Base-by-base conservation (phyloP, 64 coral and sea anemone species). In the Montipora capricornis region DNA sequence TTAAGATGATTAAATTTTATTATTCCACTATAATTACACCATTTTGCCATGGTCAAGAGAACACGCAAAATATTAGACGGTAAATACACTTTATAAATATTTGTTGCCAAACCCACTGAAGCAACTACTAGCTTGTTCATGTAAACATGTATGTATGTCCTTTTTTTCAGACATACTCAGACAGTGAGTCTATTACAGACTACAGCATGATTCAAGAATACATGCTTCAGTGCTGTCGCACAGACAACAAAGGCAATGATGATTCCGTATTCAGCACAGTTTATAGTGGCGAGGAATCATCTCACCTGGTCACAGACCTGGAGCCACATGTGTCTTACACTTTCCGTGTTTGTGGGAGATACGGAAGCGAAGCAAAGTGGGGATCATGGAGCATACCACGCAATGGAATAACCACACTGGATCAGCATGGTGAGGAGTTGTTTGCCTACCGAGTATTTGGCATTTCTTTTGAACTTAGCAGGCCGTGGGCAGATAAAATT, bases 301-400 rank as follows among this genome's bases (percentile, higher is more conserved):
- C 98, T 0, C 87, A 92, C 74, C 60, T 96, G 13, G 98, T 99
- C 6, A 94, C 98, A 69, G 94, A 99, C 70, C 83, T 96, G 67
- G 95, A 99, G 80, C 98, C 95, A 45, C 93, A 99, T 71, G 86
- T 96, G 11, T 96, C 98, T 2, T 98, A 98, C 68, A 98, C 97
- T 24, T 98, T 98, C 83, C 94, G 97, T 74, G 97, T 98, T 79
- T 98, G 97, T 91, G 95, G 94, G 24, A 89, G 97, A 26, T 98
- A 91, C 79, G 97, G 94, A 22, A 98, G 93, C 19, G 94, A 98
- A 62, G 94, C 82, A 47, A 93, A 84, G 53, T 98, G 97, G 97
- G 90, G 94, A 14, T 95, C 97, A 19, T 98, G 97, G 97, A 98
- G 97, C 87, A 94, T 95, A 68, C 92, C 94, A 11, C 91, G 94